Evolutionary conservation across 2,797 vertebrate genomes (phyloP).

Genomic region (Paramormyrops hopkinsi): DNA sequence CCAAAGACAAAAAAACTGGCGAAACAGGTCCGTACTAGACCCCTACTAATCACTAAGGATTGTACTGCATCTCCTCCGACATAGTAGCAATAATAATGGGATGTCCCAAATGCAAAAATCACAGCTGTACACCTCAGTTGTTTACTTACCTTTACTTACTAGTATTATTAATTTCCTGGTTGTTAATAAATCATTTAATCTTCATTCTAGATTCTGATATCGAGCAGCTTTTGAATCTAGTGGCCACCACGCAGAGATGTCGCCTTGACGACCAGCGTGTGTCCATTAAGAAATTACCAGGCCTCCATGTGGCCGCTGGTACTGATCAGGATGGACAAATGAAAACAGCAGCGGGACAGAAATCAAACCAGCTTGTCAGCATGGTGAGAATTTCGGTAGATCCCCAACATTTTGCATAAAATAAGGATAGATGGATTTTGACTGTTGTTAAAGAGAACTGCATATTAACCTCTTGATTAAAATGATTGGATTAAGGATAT

Average conservation of each 20-base stretch:
- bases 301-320: background rate
- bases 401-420: background rate
- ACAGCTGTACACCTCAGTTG: background rate
- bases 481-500: background rate
- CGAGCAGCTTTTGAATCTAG: slow-evolving; percentile 57
- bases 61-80: background rate
- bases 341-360: slow-evolving; percentile 28
- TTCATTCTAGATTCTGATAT: slow-evolving; percentile 43
- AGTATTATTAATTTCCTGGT: background rate
- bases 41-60: background rate
- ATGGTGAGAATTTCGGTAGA: slow-evolving; percentile 1
- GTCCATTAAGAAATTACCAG: slow-evolving; percentile 42
- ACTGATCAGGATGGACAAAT: slow-evolving; percentile 33
- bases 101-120: background rate
- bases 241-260: slow-evolving; percentile 56
- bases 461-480: background rate
- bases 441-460: background rate
- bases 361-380: slow-evolving; percentile 12
- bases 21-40: background rate
- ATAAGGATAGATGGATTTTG: background rate
- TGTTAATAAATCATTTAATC: background rate
- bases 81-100: background rate
- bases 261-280: slow-evolving; percentile 61
- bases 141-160: slow-evolving; percentile 20
- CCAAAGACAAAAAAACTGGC: slow-evolving; percentile 3